Base-by-base conservation (phyloP, 2,797 vertebrate species). In the Capromys pilorides region DNA sequence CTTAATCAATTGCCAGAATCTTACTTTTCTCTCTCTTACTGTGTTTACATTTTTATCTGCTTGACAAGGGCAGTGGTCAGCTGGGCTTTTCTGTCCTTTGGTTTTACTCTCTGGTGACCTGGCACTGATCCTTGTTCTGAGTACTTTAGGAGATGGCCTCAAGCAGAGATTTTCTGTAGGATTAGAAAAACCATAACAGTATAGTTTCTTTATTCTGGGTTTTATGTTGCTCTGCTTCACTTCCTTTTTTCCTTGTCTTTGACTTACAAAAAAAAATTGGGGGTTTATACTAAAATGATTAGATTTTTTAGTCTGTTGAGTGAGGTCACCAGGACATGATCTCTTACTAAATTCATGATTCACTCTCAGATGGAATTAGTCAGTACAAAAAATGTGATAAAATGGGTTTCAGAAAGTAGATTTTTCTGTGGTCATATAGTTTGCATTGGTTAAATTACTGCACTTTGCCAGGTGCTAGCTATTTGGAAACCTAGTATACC, bases 291-390 rank as follows among this genome's bases (percentile, higher is more conserved):
- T 94, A 83, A 96, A 94, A 90, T 90, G 94, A 97, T 91, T 97
- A 80, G 88, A 71, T 96, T 97, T 97, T 96, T 93, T 94, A 96
- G 96, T 96, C 95, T 71, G 77, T 41, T 93, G 49, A 95, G 93
- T 96, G 95, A 97, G 96, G 94, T 97, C 91, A 97, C 77, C 94
- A 96, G 95, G 88, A 97, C 94, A 86, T 79, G 75, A 88, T 92
- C 81, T 96, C 88, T 97, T 96, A 89, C 88, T 96, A 95, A 96
- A 96, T 97, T 96, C 94, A 75, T 97, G 97, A 96, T 96, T 96
- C 96, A 97, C 87, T 85, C 93, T 96, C 95, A 69, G 88, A 88
- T 79, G 91, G 82, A 94, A 96, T 95, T 96, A 97, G 94, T 96
- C 81, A 94, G 93, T 94, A 91, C 81, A 95, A 94, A 96, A 92